Evolutionary conservation across 1,140 invertebrate species (phyloP).

Genomic region (Drosophila paulistorum): DNA sequence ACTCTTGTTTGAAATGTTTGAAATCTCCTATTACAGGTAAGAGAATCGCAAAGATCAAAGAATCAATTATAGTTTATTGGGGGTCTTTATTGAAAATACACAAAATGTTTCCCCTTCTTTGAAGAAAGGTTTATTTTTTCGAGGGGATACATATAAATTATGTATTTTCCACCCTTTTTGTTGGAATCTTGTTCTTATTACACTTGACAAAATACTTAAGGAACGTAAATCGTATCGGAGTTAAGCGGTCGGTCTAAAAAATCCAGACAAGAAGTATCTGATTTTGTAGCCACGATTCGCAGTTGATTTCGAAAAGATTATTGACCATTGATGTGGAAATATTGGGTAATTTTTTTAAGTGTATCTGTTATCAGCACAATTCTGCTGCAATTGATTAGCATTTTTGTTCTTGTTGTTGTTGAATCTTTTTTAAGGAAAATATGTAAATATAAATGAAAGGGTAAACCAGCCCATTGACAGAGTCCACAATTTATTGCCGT

Average conservation of each 20-base stretch:
- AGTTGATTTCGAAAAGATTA: no score
- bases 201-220: not conserved
- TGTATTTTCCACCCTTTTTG: not conserved
- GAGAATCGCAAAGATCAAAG: no score
- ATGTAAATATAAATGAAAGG: conserved; percentile 52
- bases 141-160: not conserved
- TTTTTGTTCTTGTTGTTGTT: conserved; percentile 27
- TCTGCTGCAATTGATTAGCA: conserved; percentile 30
- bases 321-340: not conserved
- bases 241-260: no score
- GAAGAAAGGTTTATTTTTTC: not conserved
- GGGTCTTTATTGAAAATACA: no score
- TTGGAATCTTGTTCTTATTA: not conserved
- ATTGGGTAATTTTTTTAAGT: not conserved
- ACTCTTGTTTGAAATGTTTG: not conserved
- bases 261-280: no score
- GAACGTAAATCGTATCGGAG: not conserved
- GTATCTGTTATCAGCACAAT: conserved; percentile 2
- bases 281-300: no score
- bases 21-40: not conserved
- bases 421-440: conserved; percentile 30
- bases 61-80: no score
- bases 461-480: conserved; percentile 52
- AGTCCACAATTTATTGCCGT: conserved; percentile 57
- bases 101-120: no score